These are phyloP conservation scores for Atractosteus spatula DNA, from an alignment of 2,113 vertebrate species.

Conservation along the genomic window DNA sequence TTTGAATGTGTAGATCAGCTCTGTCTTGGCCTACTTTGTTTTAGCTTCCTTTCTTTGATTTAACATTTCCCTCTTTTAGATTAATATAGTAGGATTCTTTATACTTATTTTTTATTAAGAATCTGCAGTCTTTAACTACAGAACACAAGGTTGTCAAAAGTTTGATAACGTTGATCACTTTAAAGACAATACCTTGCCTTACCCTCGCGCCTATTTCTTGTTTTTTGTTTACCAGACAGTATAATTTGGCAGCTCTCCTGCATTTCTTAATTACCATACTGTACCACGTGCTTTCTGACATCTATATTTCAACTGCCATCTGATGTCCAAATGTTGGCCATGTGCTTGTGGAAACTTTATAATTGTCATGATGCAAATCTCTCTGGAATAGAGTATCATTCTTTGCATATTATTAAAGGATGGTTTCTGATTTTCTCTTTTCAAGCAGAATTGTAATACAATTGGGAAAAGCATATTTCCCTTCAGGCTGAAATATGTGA, in stretches of 20 bases:
- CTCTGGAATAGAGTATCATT: neutral
- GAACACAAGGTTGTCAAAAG: no score
- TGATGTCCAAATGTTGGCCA: slow-evolving; percentile 1
- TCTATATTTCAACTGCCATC: neutral
- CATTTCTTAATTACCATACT: slow-evolving; percentile 1
- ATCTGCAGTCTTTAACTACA: no score
- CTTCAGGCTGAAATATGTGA: neutral
- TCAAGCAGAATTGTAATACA: neutral
- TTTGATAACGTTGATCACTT: neutral
- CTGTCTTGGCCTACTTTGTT: no score
- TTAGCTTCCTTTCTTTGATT: no score
- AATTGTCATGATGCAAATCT: neutral
- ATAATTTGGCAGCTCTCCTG: neutral
- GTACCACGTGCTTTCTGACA: slow-evolving; percentile 6
- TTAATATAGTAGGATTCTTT: no score
- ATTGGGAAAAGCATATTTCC: neutral
- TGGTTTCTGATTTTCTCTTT: neutral
- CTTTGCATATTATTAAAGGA: slow-evolving; percentile 12
- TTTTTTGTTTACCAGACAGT: neutral
- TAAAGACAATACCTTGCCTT: neutral
- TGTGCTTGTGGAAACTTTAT: slow-evolving; percentile 4
- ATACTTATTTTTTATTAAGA: no score
- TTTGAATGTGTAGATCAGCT: neutral
- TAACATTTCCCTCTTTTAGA: no score
- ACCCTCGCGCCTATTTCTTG: neutral